Base-by-base conservation (phyloP, 2,888 invertebrate species). In the Conus canariensis region DNA sequence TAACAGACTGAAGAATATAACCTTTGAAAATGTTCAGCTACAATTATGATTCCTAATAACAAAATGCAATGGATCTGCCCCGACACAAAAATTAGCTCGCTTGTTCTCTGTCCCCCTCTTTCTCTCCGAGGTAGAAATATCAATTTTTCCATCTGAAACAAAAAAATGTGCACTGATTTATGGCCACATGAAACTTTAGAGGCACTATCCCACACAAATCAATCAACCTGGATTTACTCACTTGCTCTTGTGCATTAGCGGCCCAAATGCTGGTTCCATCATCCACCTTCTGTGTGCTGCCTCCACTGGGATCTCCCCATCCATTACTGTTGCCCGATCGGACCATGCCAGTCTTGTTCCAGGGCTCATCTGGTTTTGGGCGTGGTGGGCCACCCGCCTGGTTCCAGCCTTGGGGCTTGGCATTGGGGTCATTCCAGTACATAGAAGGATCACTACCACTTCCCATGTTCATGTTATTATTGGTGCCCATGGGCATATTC, bases 231-330 rank as follows among this genome's bases (percentile, higher is more conserved):
- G 22, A 19, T 83, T 19, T 22, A 85, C 87, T 92, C 90, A 94
- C 95, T 93, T 94, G 94, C 90, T 93, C 93, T 85, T 93, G 93
- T 87, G 91, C 92, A 91, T 93, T 94, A 90, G 93, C 91, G 88
- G 93, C 93, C 95, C 95, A 95, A 83, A 95, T 92, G 91, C 94
- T 93, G 80, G 95, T 94, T 87, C 95, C 95, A 92, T 95, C 95
- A 92, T 95, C 95, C 58, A 93, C 93, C 87, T 94, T 94, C 59
- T 93, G 94, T 45, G 80, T 12, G 14, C 90, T 77, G 16, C 70
- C 56, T 8, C 86, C 86, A 30, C 80, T 80, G 19, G 94, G 93
- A 87, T 95, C 95, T 58, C 95, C 95, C 95, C 95, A 95, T 22
- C 95, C 94, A 85, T 92, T 85, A 45, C 89, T 90, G 82, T 90